Conservation (phyloP, 2,113 vertebrate species). For the Pseudorhombus dupliciocellatus region DNA sequence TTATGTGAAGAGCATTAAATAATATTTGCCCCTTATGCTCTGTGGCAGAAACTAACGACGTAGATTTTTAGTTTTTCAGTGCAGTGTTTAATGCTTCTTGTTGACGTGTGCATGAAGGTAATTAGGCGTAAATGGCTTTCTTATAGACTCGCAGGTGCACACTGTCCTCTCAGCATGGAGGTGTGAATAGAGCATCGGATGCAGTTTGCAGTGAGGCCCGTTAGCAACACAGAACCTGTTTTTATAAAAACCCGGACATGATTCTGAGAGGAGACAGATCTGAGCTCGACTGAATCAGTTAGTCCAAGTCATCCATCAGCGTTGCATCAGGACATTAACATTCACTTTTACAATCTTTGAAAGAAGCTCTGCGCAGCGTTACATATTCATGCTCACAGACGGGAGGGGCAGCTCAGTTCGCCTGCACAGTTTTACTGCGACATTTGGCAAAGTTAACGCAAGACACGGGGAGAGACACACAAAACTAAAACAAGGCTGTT, state of each 20-base stretch:
- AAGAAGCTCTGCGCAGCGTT: conserved; percentile 12
- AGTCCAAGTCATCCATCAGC: conserved; percentile 24
- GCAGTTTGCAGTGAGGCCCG: conserved; percentile 17
- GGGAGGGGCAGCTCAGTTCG: conserved; percentile 4
- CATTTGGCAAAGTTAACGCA: background rate
- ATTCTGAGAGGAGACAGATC: conserved; percentile 35
- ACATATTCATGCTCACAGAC: conserved; percentile 29
- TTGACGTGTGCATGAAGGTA: conserved; percentile 10
- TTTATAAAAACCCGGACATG: conserved; percentile 32
- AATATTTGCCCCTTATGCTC: background rate
- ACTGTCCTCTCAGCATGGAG: conserved; percentile 14
- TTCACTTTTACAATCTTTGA: conserved; percentile 28
- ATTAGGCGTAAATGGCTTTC: conserved; percentile 20
- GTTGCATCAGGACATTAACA: conserved; percentile 21
- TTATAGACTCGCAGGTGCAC: conserved; percentile 25
- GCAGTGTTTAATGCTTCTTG: conserved; percentile 21
- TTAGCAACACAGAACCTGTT: conserved; percentile 21
- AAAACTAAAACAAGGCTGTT: too few relatives aligned
- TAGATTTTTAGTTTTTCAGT: conserved; percentile 7
- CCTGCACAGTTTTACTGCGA: background rate
- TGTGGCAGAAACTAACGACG: background rate
- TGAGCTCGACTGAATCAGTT: conserved; percentile 22
- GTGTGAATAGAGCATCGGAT: conserved; percentile 25
- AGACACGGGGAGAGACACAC: background rate
- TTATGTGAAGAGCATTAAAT: background rate